A percentile compares a stretch with the other conserved stretches of the same genome.
Conservation (phyloP, 2,888 invertebrate species). For the Coecobrya sp. region DNA sequence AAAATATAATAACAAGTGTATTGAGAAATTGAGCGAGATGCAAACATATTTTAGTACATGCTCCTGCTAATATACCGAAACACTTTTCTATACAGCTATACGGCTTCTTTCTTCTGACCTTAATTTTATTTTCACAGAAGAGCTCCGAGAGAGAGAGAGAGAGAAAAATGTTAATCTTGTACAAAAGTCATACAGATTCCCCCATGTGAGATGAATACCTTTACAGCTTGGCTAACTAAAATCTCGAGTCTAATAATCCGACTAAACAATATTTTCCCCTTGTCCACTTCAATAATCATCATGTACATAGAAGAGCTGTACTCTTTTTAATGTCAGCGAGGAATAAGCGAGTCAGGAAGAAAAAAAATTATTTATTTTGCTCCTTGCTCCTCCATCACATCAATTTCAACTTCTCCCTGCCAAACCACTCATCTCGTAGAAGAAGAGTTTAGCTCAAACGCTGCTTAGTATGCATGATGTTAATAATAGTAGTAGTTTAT, state of each 20-base stretch:
- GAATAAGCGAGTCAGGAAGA: background rate
- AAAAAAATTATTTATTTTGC: slow-evolving; percentile 58
- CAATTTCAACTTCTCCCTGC: slow-evolving; percentile 27
- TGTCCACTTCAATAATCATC: slow-evolving; percentile 37
- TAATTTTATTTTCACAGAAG: slow-evolving; percentile 11
- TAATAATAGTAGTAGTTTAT: slow-evolving; percentile 8
- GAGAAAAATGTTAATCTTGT: background rate
- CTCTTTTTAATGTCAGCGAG: background rate
- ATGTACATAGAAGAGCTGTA: background rate
- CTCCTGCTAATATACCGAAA: too few species aligned
- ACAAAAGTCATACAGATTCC: background rate
- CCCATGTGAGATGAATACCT: background rate
- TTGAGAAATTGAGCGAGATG: background rate
- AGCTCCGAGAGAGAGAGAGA: background rate
- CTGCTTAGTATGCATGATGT: slow-evolving; percentile 48
- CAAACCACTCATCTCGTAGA: background rate
- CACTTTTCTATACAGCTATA: too few species aligned
- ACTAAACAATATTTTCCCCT: background rate
- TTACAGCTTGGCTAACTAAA: background rate
- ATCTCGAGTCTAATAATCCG: background rate
- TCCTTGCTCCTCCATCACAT: slow-evolving; percentile 50
- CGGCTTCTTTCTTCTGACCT: background rate
- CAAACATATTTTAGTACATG: too few species aligned
- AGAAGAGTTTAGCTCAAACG: background rate
- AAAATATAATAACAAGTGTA: background rate